phyloP scores from a whole-genome alignment of 2,797 vertebrate genomes.

The Centropyge bicolor region DNA sequence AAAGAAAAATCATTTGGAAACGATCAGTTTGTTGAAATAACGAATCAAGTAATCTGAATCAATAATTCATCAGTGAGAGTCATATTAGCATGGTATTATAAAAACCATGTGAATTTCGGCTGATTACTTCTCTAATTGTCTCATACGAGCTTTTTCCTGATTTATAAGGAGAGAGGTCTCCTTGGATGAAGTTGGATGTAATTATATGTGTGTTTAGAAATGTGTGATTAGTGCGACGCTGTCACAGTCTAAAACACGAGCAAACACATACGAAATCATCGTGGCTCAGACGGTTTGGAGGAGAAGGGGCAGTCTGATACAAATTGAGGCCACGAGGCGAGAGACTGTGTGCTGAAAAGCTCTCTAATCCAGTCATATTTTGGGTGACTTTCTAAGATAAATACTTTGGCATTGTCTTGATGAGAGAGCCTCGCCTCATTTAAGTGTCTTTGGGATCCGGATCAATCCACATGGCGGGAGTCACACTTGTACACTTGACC shows the following conservation, averaged over 20 bases:
- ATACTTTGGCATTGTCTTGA: conserved; percentile 80
- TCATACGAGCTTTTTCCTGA: conserved; percentile 39
- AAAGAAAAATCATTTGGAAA: conserved; percentile 7
- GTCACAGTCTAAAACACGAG: conserved; percentile 21
- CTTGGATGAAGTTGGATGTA: conserved; percentile 37
- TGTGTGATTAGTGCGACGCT: conserved; percentile 17
- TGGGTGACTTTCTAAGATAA: conserved; percentile 82
- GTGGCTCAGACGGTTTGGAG: conserved; percentile 46
- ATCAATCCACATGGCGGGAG: conserved; percentile 75
- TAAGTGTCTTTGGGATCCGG: conserved; percentile 80
- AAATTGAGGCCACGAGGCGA: conserved; percentile 75
- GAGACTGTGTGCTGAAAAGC: conserved; percentile 71
- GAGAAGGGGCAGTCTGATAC: conserved; percentile 50
- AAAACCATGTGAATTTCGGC: conserved; percentile 27
- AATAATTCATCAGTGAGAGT: conserved; percentile 46
- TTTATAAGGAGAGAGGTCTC: conserved; percentile 32
- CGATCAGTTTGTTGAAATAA: conserved; percentile 43
- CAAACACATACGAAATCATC: conserved; percentile 38
- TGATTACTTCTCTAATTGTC: conserved; percentile 49
- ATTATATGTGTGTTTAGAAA: conserved; percentile 34
- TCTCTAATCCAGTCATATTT: conserved; percentile 81
- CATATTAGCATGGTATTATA: conserved; percentile 25
- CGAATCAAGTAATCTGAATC: conserved; percentile 54
- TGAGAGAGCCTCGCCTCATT: conserved; percentile 71
- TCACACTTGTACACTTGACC: conserved; percentile 81